Evolutionary conservation across 53 echinoderm and acorn worm species (phyloP).

Genomic region (Pentamera pediparva): DNA sequence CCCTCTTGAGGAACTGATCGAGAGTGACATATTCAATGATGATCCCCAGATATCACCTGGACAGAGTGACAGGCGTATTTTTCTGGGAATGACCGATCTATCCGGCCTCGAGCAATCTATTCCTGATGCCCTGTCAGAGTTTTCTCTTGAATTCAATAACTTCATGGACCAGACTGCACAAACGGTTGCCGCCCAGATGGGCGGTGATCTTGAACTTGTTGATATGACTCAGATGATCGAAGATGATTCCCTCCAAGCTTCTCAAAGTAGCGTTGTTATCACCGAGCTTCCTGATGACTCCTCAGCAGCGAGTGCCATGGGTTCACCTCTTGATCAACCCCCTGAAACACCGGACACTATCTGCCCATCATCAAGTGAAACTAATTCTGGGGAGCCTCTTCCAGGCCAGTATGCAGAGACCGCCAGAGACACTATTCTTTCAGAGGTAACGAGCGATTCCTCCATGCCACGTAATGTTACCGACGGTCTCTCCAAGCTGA

Average conservation of each 20-base stretch:
- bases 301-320: background rate
- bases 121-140: slow-evolving; percentile 84
- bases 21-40: background rate
- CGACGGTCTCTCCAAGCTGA: slow-evolving; percentile 84
- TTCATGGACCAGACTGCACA: slow-evolving; percentile 63
- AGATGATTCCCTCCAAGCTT: background rate
- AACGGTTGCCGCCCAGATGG: slow-evolving; percentile 42
- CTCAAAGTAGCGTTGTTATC: background rate
- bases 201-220: slow-evolving; percentile 33
- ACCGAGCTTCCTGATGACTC: slow-evolving; percentile 9
- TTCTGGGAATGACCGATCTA: background rate
- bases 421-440: slow-evolving; percentile 1
- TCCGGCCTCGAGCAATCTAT: slow-evolving; percentile 31
- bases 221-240: slow-evolving; percentile 26
- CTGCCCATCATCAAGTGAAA: too few relatives aligned
- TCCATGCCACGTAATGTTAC: slow-evolving; percentile 57
- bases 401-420: too few relatives aligned
- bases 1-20: background rate
- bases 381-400: too few relatives aligned
- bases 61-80: background rate
- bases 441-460: too few relatives aligned
- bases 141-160: slow-evolving; percentile 73
- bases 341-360: too few relatives aligned
- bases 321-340: too few relatives aligned
- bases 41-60: background rate